Evolutionary conservation across 2,113 vertebrate genomes (phyloP), one percentile per base, ranked within the genome.

Genomic region (Zeus faber): DNA sequence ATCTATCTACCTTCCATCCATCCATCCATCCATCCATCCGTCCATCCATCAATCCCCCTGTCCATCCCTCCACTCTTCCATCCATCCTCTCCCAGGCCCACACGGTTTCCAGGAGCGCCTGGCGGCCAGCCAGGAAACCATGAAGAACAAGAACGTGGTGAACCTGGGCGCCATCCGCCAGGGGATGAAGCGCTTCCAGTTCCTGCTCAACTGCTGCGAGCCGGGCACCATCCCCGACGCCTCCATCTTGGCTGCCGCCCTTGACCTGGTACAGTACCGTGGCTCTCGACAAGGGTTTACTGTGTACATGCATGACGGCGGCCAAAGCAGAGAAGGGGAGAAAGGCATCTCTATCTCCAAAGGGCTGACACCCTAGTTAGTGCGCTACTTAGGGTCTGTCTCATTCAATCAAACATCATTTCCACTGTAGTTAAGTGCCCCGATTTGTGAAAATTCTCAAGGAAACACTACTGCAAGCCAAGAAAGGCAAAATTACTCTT

Each of bases 161-260:
- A 97, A 99, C 76, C 79, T 99, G 70, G 95, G 95, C 40, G 97
- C 96, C 6, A 98, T 99, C 67, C 89, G 97, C 20, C 97, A 98
- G 86, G 97, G 97, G 61, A 99, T 99, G 97, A 99, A 97, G 70
- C 92, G 97, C 55, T 98, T 99, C 70, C 97, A 99, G 76, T 99
- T 99, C 69, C 92, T 99, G 26, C 85, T 99, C 31, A 99, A 99
- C 86, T 99, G 97, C 88, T 98, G 96, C 49, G 96, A 98, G 46
- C 97, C 97, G 0, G 97, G 97, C 33, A 98, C 97, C 17, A 98
- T 99, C 53, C 97, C 97, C 0, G 97, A 99, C 54, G 96, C 97
- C 10, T 99, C 97, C 29, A 98, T 99, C 81, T 70, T 99, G 18
- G 97, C 97, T 8, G 97, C 97, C 1, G 96, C 97, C 47, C 84